phyloP scores from a whole-genome alignment of 2,113 vertebrate species.

The Delphinapterus leucas region DNA sequence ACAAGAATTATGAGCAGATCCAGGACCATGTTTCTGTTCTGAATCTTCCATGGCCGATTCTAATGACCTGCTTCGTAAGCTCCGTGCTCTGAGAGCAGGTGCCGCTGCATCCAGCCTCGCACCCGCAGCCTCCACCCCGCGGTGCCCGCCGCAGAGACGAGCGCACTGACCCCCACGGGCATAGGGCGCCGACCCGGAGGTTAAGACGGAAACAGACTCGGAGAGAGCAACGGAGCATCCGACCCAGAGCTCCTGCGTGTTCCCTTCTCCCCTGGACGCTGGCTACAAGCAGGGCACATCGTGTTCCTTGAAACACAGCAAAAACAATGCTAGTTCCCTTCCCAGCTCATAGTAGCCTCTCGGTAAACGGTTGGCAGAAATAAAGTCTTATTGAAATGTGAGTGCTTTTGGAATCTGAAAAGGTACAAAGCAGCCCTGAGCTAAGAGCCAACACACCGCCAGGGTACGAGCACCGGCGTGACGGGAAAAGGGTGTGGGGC shows the following conservation, averaged over 20 bases:
- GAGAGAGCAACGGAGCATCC: accelerated
- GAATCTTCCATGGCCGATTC: neutral
- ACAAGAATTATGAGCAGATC: neutral
- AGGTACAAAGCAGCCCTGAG: neutral
- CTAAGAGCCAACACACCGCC: accelerated
- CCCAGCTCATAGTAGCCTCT: neutral
- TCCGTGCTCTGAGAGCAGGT: accelerated
- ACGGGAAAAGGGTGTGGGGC: too few species aligned
- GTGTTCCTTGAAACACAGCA: accelerated
- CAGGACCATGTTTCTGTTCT: accelerated
- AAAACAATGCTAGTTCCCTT: neutral
- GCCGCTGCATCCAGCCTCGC: accelerated
- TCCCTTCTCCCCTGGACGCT: accelerated
- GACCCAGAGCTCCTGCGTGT: accelerated
- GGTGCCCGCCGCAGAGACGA: accelerated
- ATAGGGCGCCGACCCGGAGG: accelerated
- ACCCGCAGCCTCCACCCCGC: accelerated
- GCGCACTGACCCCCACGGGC: accelerated
- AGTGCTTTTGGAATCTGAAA: neutral
- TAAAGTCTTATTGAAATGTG: neutral
- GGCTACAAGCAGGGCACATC: accelerated
- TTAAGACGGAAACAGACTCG: accelerated
- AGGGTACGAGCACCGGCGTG: neutral
- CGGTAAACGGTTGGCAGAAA: neutral
- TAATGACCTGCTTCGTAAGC: accelerated